Base-by-base conservation (phyloP, 2,113 vertebrate genomes). In the Panthera tigris region DNA sequence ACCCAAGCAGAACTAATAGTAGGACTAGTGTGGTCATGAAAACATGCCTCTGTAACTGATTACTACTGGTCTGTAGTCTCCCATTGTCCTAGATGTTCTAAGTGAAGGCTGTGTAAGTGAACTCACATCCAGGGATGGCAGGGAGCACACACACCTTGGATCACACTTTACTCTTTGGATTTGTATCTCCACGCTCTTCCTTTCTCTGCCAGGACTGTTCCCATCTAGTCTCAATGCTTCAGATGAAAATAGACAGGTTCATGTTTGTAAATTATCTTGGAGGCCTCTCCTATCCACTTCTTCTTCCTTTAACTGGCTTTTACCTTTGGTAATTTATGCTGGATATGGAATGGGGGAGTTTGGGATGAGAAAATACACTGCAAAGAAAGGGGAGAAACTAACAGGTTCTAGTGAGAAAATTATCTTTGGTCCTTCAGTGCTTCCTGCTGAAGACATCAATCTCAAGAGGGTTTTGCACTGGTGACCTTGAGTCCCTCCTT, bases 401-500 rank as follows among this genome's bases (percentile, higher is more conserved):
- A 74, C 36, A 85, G 0, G 10, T 21, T 68, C 18, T 93, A 81
- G 0, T 0, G 69, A 97, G 85, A 92, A 95, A 92, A 68, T 41
- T 21, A 4, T 57, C 36, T 45, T 89, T 3, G 19, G 1, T 19
- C 80, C 81, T 84, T 89, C 41, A 79, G 1, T 18, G 5, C 69
- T 85, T 97, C 83, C 69, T 92, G 63, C 41, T 95, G 81, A 93
- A 86, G 48, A 88, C 55, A 11, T 92, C 27, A 63, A 23, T 15
- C 11, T 25, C 73, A 48, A 50, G 57, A 66, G 69, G 12, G 74
- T 74, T 94, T 83, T 50, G 29, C 31, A 41, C 66, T 74, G 33
- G 90, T 97, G 97, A 97, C 45, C 84, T 80, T 95, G 68, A 96
- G 69, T 88, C 65, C 55, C 63, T 96, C 93, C 91, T 86, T 63